Percentiles rank a stretch among this genome's conserved stretches.
Conservation (phyloP, 2,113 vertebrate genomes). For the Gobiocypris rarus region DNA sequence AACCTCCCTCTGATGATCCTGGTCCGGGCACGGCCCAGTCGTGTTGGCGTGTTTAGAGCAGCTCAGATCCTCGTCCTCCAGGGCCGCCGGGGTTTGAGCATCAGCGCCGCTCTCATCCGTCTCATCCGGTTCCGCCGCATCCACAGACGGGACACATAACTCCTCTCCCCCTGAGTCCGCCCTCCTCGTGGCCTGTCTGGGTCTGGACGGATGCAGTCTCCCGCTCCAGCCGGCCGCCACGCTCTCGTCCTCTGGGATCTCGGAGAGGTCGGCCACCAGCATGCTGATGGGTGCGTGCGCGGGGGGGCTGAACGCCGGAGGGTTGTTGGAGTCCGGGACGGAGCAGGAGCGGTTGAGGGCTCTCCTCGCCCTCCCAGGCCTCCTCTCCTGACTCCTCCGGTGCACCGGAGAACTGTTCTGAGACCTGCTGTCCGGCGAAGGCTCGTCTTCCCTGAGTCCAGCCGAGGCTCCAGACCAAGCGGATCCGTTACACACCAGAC, state of each 20-base stretch:
- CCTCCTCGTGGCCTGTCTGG: background rate
- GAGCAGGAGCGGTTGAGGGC: constrained; percentile 79
- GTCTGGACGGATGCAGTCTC: constrained; percentile 55
- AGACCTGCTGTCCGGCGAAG: constrained; percentile 59
- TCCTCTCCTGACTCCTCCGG: constrained; percentile 67
- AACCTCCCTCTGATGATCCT: constrained; percentile 78
- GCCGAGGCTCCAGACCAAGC: constrained; percentile 64
- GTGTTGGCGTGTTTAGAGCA: constrained; percentile 73
- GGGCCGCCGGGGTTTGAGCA: background rate
- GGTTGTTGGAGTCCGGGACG: constrained; percentile 79
- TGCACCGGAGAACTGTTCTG: constrained; percentile 73
- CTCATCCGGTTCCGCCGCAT: too few species aligned
- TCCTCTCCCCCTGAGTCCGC: background rate
- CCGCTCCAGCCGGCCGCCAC: constrained; percentile 59
- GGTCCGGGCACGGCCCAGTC: constrained; percentile 78
- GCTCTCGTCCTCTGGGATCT: constrained; percentile 71
- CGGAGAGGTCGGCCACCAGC: constrained; percentile 73
- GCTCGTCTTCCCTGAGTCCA: constrained; percentile 56
- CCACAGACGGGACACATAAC: background rate
- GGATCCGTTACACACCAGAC: constrained; percentile 67
- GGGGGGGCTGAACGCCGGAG: constrained; percentile 62
- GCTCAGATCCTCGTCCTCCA: constrained; percentile 51
- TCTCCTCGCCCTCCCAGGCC: constrained; percentile 62
- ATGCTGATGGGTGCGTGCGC: constrained; percentile 70
- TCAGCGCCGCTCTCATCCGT: background rate